These are phyloP conservation scores for Apoderus coryli DNA, from an alignment of 2,888 invertebrate genomes.

Conservation along the genomic window DNA sequence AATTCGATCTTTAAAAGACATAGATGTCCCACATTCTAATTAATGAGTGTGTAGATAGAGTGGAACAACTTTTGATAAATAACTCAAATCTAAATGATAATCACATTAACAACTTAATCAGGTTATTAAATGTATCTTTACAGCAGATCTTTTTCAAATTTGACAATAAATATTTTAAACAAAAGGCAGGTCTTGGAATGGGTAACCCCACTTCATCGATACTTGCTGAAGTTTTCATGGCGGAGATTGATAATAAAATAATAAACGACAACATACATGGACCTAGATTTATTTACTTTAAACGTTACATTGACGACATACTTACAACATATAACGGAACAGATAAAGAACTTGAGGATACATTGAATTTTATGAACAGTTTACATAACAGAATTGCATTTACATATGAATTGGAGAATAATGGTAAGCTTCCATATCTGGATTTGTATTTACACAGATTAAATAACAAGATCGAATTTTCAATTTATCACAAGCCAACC, in stretches of 20 bases:
- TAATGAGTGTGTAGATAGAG: too few species aligned
- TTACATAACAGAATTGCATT: not conserved
- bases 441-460: not conserved
- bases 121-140: not conserved
- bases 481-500: constrained; percentile 1
- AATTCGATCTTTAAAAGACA: too few species aligned
- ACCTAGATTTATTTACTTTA: not conserved
- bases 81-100: too few species aligned
- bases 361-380: not conserved
- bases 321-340: not conserved
- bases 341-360: not conserved
- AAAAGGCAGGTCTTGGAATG: constrained; percentile 1
- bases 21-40: too few species aligned
- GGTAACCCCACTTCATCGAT: not conserved
- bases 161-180: constrained; percentile 1
- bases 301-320: constrained; percentile 1
- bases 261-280: not conserved
- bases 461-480: not conserved
- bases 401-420: constrained; percentile 1
- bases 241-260: not conserved
- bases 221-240: constrained; percentile 1
- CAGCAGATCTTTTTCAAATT: not conserved
- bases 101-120: too few species aligned
- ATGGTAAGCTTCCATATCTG: not conserved
- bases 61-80: too few species aligned